These are phyloP conservation scores for Poeciliopsis paucimaculata DNA, from an alignment of 2,797 vertebrate species.

Conservation along the genomic window DNA sequence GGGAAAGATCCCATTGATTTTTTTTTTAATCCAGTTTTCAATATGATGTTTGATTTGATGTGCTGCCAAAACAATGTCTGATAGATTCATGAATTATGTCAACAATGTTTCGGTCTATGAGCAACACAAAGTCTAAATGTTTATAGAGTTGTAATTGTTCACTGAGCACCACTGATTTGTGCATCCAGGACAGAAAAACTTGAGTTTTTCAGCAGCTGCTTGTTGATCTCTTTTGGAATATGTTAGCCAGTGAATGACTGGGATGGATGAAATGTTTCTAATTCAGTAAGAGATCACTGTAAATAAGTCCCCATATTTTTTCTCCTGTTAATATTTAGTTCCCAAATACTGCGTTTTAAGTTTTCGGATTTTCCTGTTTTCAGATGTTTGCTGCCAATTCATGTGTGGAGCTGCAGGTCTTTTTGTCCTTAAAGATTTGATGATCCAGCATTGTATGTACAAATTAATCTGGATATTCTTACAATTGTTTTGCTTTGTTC, in stretches of 20 bases:
- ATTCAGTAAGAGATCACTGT: slow-evolving; percentile 64
- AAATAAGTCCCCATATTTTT: slow-evolving; percentile 62
- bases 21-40: slow-evolving; percentile 27
- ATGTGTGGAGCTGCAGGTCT: slow-evolving; percentile 37
- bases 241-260: slow-evolving; percentile 14
- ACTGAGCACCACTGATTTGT: slow-evolving; percentile 15
- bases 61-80: slow-evolving; percentile 36
- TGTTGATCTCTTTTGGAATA: slow-evolving; percentile 13
- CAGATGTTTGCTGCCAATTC: slow-evolving; percentile 63
- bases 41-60: slow-evolving; percentile 57
- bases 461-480: slow-evolving; percentile 59
- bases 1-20: slow-evolving; percentile 2
- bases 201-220: slow-evolving; percentile 16
- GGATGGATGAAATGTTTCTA: slow-evolving; percentile 34
- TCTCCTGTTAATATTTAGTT: slow-evolving; percentile 49
- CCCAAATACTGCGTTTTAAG: slow-evolving; percentile 46
- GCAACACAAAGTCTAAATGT: neutral
- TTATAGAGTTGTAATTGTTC: slow-evolving; percentile 20
- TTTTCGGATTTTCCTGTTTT: slow-evolving; percentile 38
- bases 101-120: slow-evolving; percentile 9
- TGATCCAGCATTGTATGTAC: slow-evolving; percentile 57
- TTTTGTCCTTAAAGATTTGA: slow-evolving; percentile 41
- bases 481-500: slow-evolving; percentile 55
- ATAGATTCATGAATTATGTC: slow-evolving; percentile 28
- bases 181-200: slow-evolving; percentile 15